A percentile compares a stretch with the other conserved stretches of the same genome.
These are phyloP conservation scores for Lepidochrysops patricia DNA, from an alignment of 2,888 invertebrate species.

Conservation along the genomic window DNA sequence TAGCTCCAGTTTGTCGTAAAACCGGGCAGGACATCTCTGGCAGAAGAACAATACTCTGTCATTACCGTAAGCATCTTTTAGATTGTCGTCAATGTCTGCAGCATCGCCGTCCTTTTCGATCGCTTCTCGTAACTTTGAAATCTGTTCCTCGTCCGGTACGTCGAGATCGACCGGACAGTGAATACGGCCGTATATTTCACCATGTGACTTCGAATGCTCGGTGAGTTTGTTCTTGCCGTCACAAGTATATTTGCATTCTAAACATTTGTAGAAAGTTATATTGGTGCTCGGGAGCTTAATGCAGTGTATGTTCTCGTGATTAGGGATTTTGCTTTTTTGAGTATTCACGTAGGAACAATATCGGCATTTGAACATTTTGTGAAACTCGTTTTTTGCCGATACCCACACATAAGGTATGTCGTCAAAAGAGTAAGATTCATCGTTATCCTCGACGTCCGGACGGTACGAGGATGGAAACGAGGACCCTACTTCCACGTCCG, in stretches of 20 bases:
- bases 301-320: constrained; percentile 88
- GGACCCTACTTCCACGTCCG: constrained; percentile 57
- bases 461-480: constrained; percentile 29
- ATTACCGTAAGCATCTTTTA: constrained; percentile 41
- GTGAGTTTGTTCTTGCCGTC: constrained; percentile 81
- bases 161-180: constrained; percentile 80
- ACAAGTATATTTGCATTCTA: constrained; percentile 86
- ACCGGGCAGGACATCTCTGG: constrained; percentile 88
- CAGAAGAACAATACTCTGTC: constrained; percentile 78
- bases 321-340: constrained; percentile 85
- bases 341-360: constrained; percentile 89
- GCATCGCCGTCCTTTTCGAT: constrained; percentile 32
- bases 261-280: constrained; percentile 76
- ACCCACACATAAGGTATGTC: constrained; percentile 86
- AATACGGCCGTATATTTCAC: constrained; percentile 80
- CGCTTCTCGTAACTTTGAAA: constrained; percentile 56
- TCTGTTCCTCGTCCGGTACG: constrained; percentile 79
- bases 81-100: constrained; percentile 26
- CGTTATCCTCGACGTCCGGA: constrained; percentile 29
- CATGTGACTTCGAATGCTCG: constrained; percentile 84
- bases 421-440: constrained; percentile 47
- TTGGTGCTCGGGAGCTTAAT: constrained; percentile 67
- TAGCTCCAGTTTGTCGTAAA: constrained; percentile 83
- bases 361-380: constrained; percentile 89
- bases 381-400: constrained; percentile 80